These are phyloP conservation scores for Drosophila baimaii DNA, from an alignment of 1,140 invertebrate species.

Conservation along the genomic window DNA sequence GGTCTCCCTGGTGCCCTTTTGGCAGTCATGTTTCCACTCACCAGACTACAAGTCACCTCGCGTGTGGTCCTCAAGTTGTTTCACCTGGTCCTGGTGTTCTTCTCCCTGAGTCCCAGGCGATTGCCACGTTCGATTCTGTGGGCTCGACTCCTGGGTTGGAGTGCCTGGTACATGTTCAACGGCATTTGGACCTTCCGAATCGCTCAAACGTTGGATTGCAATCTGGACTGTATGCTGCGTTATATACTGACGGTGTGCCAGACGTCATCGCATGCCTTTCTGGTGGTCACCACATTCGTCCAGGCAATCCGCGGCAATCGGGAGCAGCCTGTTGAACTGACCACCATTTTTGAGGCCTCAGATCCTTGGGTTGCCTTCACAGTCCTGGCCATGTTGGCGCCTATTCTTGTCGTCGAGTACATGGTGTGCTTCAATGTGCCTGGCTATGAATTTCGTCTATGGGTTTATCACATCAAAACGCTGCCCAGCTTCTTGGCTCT, in stretches of 20 bases:
- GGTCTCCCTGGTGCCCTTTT: not conserved
- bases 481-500: constrained; percentile 42
- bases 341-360: not conserved
- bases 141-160: constrained; percentile 34
- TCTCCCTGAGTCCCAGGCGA: constrained; percentile 31
- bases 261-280: constrained; percentile 33
- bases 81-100: constrained; percentile 11
- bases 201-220: constrained; percentile 6
- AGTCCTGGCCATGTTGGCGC: constrained; percentile 19
- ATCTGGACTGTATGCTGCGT: constrained; percentile 53
- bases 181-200: not conserved
- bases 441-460: not conserved
- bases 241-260: constrained; percentile 19
- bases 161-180: constrained; percentile 36
- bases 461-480: constrained; percentile 21
- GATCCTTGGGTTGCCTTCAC: constrained; percentile 10
- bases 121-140: constrained; percentile 16
- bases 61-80: constrained; percentile 29
- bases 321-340: not conserved
- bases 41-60: constrained; percentile 20
- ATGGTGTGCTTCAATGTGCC: not conserved
- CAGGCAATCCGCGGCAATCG: not conserved
- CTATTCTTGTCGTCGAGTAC: constrained; percentile 9
- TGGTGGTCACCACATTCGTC: constrained; percentile 49
- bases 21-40: constrained; percentile 47